phyloP scores from a whole-genome alignment of 2,113 vertebrate genomes.

The Silurus meridionalis region DNA sequence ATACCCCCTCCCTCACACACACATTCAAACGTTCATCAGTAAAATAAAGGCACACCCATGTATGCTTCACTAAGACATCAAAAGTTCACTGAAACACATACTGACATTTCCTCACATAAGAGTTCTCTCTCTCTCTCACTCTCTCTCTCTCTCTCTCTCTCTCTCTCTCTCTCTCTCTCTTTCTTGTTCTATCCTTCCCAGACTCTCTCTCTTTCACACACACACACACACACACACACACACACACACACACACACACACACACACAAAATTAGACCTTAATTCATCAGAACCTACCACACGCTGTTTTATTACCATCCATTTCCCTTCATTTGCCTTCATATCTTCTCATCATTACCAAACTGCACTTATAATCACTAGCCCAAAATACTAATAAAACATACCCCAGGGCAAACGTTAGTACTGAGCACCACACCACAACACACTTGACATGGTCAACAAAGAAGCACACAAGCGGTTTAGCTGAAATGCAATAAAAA shows the following conservation, averaged over 20 bases:
- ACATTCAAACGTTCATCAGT: conserved; percentile 14
- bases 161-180: not conserved
- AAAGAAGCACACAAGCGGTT: not conserved
- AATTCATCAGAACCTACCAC: not conserved
- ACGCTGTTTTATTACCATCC: conserved; percentile 24
- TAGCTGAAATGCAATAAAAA: no score
- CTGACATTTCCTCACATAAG: not conserved
- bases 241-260: not conserved
- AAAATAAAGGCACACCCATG: not conserved
- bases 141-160: not conserved
- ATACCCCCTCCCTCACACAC: not conserved
- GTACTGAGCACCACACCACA: not conserved
- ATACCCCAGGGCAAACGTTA: not conserved
- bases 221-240: not conserved
- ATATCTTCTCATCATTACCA: conserved; percentile 9
- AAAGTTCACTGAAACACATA: not conserved
- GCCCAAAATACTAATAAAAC: not conserved
- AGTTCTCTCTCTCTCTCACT: not conserved
- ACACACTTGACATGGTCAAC: not conserved
- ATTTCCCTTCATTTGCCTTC: not conserved
- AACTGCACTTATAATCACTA: not conserved
- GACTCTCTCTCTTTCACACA: no score
- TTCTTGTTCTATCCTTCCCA: no score
- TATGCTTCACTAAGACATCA: not conserved
- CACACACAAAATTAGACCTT: not conserved